A percentile compares a stretch with the other conserved stretches of the same genome.
Evolutionary conservation across 2,113 vertebrate genomes (phyloP).

Genomic region (Cromileptes altivelis): DNA sequence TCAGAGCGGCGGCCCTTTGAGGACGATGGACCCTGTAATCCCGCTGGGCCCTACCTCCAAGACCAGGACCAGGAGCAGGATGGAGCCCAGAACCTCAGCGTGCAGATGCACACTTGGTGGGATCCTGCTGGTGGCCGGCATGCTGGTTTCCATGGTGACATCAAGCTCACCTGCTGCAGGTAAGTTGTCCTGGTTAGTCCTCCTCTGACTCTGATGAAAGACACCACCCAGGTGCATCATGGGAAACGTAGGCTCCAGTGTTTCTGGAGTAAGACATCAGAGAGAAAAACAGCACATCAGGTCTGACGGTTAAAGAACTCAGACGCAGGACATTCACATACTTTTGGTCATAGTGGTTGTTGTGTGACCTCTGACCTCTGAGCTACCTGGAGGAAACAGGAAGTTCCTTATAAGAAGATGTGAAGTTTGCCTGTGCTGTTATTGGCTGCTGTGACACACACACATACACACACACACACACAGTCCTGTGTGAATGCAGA

Average conservation of each 20-base stretch:
- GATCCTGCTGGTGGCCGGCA: slow-evolving; percentile 60
- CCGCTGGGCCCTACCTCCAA: not conserved
- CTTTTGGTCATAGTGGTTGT: no score
- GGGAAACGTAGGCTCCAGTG: not conserved
- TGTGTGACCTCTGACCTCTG: slow-evolving; percentile 10
- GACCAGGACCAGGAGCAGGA: slow-evolving; percentile 35
- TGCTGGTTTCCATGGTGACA: slow-evolving; percentile 71
- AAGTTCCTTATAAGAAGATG: slow-evolving; percentile 1
- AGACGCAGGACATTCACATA: no score
- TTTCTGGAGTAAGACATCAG: no score
- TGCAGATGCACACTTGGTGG: slow-evolving; percentile 37
- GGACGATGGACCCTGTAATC: slow-evolving; percentile 65
- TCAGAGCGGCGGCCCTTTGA: slow-evolving; percentile 29
- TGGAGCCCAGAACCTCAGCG: slow-evolving; percentile 41
- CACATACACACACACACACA: no score
- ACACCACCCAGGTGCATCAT: not conserved
- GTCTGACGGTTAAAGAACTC: no score
- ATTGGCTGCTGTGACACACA: no score
- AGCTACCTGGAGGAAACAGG: not conserved
- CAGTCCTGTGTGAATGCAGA: no score
- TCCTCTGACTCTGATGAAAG: no score
- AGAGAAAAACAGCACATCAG: no score
- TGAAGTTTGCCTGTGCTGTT: not conserved
- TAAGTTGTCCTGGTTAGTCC: slow-evolving; percentile 13
- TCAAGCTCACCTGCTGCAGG: slow-evolving; percentile 76